These are phyloP conservation scores for Zapornia atra DNA, from an alignment of 2,113 vertebrate species.

Conservation along the genomic window DNA sequence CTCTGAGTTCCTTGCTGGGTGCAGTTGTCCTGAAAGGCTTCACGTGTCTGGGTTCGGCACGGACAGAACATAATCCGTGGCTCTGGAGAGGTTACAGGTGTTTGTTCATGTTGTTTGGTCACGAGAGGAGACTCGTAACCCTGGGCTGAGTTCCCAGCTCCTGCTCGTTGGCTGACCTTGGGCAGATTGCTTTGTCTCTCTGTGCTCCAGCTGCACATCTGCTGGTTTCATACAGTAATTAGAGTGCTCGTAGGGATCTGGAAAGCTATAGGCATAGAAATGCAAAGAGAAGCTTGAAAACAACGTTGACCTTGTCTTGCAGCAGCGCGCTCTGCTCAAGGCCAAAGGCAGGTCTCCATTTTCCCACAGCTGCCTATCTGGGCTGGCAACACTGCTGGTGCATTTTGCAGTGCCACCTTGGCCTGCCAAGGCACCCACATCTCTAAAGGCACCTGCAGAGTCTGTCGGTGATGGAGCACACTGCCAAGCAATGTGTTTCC, in stretches of 20 bases:
- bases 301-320: rapidly evolving
- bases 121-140: background rate
- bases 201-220: background rate
- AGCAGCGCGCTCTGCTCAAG: rapidly evolving
- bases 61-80: rapidly evolving
- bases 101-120: background rate
- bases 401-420: background rate
- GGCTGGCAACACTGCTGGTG: background rate
- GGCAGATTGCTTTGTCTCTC: rapidly evolving
- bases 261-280: rapidly evolving
- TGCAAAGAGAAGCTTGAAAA: background rate
- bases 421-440: background rate
- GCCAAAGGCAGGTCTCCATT: background rate
- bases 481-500: background rate
- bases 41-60: rapidly evolving
- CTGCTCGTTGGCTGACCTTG: background rate
- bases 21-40: background rate
- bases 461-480: background rate
- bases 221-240: rapidly evolving
- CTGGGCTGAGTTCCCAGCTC: background rate
- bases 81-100: background rate
- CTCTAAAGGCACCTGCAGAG: rapidly evolving
- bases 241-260: rapidly evolving
- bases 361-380: background rate
- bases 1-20: rapidly evolving